A percentile compares a stretch with the other conserved stretches of the same genome.
phyloP scores from a whole-genome alignment of 2,888 invertebrate species.

The Erebia epiphron region DNA sequence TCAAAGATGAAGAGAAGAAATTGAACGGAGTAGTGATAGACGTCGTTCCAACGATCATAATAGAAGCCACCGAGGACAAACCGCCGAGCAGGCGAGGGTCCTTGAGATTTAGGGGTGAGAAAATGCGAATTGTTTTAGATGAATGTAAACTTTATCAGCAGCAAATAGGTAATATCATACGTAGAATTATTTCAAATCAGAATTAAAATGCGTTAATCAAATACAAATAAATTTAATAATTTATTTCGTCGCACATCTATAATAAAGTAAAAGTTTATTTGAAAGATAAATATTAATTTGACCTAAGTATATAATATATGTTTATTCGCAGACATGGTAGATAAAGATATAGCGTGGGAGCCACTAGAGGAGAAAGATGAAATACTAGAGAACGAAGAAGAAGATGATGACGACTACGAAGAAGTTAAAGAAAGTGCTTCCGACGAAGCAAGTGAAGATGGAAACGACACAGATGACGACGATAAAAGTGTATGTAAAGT shows the following conservation, averaged over 20 bases:
- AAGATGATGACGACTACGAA: constrained; percentile 44
- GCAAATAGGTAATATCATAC: neutral
- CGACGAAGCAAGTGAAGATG: constrained; percentile 46
- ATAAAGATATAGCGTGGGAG: constrained; percentile 83
- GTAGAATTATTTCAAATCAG: neutral
- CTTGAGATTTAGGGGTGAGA: constrained; percentile 83
- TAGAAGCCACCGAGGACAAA: constrained; percentile 67
- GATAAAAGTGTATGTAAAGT: constrained; percentile 3
- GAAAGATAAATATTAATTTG: too few relatives aligned
- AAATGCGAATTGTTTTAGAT: neutral
- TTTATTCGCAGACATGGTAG: constrained; percentile 68
- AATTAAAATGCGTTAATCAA: too few relatives aligned
- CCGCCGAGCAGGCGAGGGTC: constrained; percentile 69
- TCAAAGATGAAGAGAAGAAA: constrained; percentile 61
- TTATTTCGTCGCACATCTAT: too few relatives aligned
- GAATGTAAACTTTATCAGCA: neutral
- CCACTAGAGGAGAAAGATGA: constrained; percentile 81
- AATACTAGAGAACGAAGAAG: constrained; percentile 56
- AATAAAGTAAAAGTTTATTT: too few relatives aligned
- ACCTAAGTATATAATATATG: too few relatives aligned
- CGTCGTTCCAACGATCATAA: constrained; percentile 57
- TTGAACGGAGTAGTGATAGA: constrained; percentile 68
- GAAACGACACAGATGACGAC: constrained; percentile 49
- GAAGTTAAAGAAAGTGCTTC: constrained; percentile 57
- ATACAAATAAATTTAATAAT: too few relatives aligned